A percentile compares a stretch with the other conserved stretches of the same genome.
These are phyloP conservation scores for Equus przewalskii DNA, from an alignment of 2,113 vertebrate species.

Conservation along the genomic window DNA sequence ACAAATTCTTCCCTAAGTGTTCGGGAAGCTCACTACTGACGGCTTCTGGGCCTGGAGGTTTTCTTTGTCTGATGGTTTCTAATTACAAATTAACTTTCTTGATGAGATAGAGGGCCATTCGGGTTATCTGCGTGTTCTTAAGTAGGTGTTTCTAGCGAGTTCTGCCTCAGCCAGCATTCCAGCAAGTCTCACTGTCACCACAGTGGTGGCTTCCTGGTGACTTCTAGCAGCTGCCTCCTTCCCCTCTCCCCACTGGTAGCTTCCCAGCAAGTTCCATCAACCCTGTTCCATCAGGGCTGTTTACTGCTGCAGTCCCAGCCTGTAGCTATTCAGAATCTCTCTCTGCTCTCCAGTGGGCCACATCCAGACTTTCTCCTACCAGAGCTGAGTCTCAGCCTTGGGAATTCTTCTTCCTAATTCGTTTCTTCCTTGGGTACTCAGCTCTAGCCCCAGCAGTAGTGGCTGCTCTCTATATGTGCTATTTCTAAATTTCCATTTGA, in stretches of 20 bases:
- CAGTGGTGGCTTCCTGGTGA: neutral
- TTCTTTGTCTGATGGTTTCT: neutral
- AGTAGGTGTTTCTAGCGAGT: neutral
- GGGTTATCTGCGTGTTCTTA: neutral
- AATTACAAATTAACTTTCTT: neutral
- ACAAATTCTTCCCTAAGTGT: neutral
- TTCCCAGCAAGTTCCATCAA: neutral
- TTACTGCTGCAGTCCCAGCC: neutral
- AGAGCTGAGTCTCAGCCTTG: neutral
- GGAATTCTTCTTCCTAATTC: too few relatives aligned
- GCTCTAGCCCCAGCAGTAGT: too few relatives aligned
- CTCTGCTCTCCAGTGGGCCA: neutral
- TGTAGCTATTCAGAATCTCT: neutral
- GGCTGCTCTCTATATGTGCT: neutral
- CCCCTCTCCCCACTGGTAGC: neutral
- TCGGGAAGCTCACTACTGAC: neutral
- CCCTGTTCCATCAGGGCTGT: neutral
- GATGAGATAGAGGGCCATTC: neutral
- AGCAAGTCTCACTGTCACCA: neutral
- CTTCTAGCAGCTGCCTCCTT: neutral
- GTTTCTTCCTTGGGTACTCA: too few relatives aligned
- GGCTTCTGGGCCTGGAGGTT: neutral
- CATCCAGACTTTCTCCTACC: neutral
- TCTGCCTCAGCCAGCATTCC: neutral
- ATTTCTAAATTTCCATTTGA: neutral